Conservation (phyloP, 1,140 invertebrate genomes). For the Drosophila azteca region DNA sequence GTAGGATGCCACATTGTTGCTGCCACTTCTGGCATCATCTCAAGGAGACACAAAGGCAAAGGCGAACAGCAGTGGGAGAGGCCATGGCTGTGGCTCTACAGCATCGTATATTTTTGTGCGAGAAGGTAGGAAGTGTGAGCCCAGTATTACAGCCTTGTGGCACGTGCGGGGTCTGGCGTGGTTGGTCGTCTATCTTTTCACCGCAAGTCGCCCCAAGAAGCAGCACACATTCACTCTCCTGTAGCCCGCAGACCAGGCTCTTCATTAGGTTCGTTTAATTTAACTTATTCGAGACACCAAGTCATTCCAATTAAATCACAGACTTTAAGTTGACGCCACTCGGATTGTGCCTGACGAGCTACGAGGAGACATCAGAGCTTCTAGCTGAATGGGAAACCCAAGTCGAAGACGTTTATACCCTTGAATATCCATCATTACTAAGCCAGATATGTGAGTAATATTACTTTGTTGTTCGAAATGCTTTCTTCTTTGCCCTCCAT, state of each 20-base stretch:
- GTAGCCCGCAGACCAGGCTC: conserved; percentile 23
- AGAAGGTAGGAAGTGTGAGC: conserved; percentile 51
- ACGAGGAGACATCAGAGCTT: conserved; percentile 3
- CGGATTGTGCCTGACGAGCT: conserved; percentile 14
- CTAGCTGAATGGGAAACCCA: background rate
- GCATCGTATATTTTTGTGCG: conserved; percentile 47
- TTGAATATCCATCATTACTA: no score
- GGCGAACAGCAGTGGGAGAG: background rate
- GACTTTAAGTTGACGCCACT: conserved; percentile 16
- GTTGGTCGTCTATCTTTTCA: conserved; percentile 52
- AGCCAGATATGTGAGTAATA: no score
- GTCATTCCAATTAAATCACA: conserved; percentile 62
- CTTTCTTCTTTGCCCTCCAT: background rate
- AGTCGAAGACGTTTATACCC: conserved; percentile 3
- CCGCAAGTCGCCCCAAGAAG: conserved; percentile 22
- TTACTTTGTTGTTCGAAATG: no score
- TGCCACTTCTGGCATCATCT: conserved; percentile 21
- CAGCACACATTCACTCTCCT: conserved; percentile 15
- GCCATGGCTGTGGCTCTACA: conserved; percentile 1
- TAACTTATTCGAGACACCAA: conserved; percentile 52
- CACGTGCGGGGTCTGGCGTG: conserved; percentile 30
- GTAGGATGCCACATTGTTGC: conserved; percentile 22
- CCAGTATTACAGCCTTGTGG: conserved; percentile 16
- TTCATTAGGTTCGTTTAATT: conserved; percentile 74
- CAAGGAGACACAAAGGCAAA: conserved; percentile 9